These are phyloP conservation scores for Platycnemis pennipes DNA, from an alignment of 2,888 invertebrate species.

Conservation along the genomic window DNA sequence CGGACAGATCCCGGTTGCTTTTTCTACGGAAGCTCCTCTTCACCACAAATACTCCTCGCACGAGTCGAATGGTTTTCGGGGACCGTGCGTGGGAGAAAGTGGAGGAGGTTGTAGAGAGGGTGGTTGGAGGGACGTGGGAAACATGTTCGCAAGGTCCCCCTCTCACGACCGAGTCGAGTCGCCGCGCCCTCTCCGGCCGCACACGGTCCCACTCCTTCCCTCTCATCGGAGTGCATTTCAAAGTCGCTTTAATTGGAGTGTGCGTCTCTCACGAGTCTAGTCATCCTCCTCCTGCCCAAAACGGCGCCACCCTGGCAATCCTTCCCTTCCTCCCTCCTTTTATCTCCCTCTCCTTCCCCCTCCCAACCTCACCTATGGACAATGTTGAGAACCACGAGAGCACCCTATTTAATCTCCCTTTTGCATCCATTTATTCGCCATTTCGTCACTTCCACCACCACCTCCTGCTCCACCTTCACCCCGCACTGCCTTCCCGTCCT, in stretches of 20 bases:
- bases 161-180: not conserved
- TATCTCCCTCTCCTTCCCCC: not conserved
- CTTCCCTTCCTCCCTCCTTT: not conserved
- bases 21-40: too few relatives aligned
- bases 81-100: not conserved
- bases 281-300: not conserved
- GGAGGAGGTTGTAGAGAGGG: not conserved
- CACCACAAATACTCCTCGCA: not conserved
- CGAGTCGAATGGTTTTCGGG: not conserved
- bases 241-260: slow-evolving; percentile 64
- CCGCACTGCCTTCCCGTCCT: not conserved
- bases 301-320: not conserved
- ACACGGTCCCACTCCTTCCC: not conserved
- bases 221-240: slow-evolving; percentile 52
- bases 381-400: not conserved
- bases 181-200: not conserved
- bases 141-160: too few relatives aligned
- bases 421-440: slow-evolving; percentile 65
- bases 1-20: too few relatives aligned
- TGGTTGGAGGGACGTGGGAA: slow-evolving; percentile 5
- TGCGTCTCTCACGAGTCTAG: slow-evolving; percentile 36
- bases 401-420: slow-evolving; percentile 59
- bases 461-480: not conserved
- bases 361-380: not conserved
- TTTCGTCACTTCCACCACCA: slow-evolving; percentile 20